These are phyloP conservation scores for Pseudopipra pipra DNA, from an alignment of 2,113 vertebrate genomes.

Conservation along the genomic window DNA sequence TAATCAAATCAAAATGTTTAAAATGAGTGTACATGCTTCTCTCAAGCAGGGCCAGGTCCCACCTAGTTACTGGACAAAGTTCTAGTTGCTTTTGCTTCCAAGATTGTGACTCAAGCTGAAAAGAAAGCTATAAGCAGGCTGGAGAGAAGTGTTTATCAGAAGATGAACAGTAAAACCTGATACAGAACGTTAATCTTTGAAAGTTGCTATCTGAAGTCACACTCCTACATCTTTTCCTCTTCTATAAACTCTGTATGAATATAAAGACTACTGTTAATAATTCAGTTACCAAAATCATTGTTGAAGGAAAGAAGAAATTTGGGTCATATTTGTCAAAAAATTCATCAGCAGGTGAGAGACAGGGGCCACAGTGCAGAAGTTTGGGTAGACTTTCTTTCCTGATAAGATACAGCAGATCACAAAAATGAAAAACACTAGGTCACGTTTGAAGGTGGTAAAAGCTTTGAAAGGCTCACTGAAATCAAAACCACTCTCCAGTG, in stretches of 20 bases:
- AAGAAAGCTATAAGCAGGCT: background rate
- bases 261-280: background rate
- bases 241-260: background rate
- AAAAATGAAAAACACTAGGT: background rate
- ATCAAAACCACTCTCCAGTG: background rate
- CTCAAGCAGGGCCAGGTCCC: background rate
- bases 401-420: background rate
- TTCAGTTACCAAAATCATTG: background rate
- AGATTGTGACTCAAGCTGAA: background rate
- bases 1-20: background rate
- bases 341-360: background rate
- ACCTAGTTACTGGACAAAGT: background rate
- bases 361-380: background rate
- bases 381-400: background rate
- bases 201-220: background rate
- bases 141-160: background rate
- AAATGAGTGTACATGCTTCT: background rate
- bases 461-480: background rate
- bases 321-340: background rate
- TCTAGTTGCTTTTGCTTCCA: background rate
- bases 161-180: background rate
- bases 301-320: background rate
- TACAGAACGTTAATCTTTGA: background rate
- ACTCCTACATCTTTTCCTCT: background rate
- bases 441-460: background rate